Conservation (phyloP, 2,797 vertebrate species). For the Ptychadena robeensis region DNA sequence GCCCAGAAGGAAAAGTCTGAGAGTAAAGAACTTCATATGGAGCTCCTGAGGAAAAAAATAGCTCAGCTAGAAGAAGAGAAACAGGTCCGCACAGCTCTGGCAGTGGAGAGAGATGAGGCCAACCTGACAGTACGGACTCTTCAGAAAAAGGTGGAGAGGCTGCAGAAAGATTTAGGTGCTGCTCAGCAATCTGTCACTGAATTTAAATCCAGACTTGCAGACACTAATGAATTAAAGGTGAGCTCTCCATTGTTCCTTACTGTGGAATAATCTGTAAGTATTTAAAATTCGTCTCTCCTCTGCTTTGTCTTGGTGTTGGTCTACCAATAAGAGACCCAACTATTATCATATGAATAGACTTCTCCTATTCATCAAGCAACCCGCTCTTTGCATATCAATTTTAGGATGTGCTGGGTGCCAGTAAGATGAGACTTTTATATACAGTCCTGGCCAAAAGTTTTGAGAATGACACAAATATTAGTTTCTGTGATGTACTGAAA, state of each 20-base stretch:
- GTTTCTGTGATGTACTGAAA: no score
- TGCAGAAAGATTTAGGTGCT: constrained; percentile 84
- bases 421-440: no score
- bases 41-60: constrained; percentile 86
- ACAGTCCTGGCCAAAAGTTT: no score
- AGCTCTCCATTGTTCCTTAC: constrained; percentile 62
- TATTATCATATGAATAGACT: no score
- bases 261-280: no score
- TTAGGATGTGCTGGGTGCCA: no score
- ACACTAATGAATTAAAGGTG: constrained; percentile 89
- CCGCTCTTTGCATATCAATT: no score
- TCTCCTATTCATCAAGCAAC: no score
- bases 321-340: no score
- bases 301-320: no score
- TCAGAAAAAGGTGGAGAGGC: constrained; percentile 82
- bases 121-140: constrained; percentile 76
- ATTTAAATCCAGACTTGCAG: constrained; percentile 85
- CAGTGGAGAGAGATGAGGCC: constrained; percentile 79
- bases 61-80: constrained; percentile 86
- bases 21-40: constrained; percentile 86
- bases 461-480: no score
- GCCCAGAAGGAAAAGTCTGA: constrained; percentile 85
- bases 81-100: constrained; percentile 74
- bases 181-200: constrained; percentile 76
- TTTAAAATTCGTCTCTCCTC: no score